These are phyloP conservation scores for Xestia c-nigrum DNA, from an alignment of 2,888 invertebrate genomes.

Conservation along the genomic window DNA sequence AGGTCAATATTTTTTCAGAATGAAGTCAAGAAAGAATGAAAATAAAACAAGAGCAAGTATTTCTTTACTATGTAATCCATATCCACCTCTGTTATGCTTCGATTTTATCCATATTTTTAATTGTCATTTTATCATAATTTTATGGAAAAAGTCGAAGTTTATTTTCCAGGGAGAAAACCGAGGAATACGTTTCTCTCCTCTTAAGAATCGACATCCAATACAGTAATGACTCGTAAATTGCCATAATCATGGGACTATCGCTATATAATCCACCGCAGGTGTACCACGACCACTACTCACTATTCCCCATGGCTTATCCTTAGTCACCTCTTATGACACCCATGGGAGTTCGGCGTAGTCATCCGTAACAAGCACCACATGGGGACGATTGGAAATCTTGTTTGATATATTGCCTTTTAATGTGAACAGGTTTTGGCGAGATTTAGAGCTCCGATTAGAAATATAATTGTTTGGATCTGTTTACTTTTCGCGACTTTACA, in stretches of 20 bases:
- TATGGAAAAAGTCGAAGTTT: no score
- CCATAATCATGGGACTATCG: slow-evolving; percentile 23
- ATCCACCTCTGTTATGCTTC: no score
- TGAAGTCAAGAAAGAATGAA: no score
- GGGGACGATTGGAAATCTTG: slow-evolving; percentile 55
- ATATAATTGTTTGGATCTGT: not conserved
- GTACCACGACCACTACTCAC: slow-evolving; percentile 6
- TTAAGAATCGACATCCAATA: not conserved
- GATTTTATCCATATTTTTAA: no score
- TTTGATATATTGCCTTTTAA: slow-evolving; percentile 62
- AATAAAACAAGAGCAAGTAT: no score
- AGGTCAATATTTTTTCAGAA: no score
- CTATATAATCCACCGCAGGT: slow-evolving; percentile 42
- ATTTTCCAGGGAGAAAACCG: not conserved
- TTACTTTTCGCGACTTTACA: not conserved
- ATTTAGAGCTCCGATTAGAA: slow-evolving; percentile 15
- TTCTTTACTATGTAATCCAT: no score
- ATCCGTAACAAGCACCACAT: slow-evolving; percentile 54
- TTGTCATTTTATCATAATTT: no score
- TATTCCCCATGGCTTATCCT: slow-evolving; percentile 48
- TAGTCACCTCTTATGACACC: slow-evolving; percentile 57
- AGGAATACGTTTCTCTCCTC: not conserved
- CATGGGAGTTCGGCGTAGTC: slow-evolving; percentile 47
- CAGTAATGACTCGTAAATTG: slow-evolving; percentile 23
- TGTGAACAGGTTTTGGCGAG: slow-evolving; percentile 32